Conservation (phyloP, 2,113 vertebrate genomes). For the Poeciliopsis retropinna region DNA sequence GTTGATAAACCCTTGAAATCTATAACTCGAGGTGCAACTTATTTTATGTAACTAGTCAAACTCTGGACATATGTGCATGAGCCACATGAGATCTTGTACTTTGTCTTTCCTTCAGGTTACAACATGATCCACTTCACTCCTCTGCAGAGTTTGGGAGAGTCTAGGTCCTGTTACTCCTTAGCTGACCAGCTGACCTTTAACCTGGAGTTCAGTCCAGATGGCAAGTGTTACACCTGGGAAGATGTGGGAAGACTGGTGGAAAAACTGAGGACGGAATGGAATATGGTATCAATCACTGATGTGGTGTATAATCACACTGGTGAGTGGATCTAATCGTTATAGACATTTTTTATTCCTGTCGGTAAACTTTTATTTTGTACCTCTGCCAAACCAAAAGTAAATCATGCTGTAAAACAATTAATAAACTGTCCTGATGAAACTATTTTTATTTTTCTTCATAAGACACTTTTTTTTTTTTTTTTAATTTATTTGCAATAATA, state of each 20-base stretch:
- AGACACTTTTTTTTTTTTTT: too few relatives aligned
- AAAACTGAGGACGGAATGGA: slow-evolving; percentile 66
- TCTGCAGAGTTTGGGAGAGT: slow-evolving; percentile 73
- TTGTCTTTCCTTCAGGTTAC: slow-evolving; percentile 49
- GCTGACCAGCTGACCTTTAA: slow-evolving; percentile 70
- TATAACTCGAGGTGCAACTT: too few relatives aligned
- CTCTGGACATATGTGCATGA: background rate
- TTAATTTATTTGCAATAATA: too few relatives aligned
- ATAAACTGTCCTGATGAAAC: too few relatives aligned
- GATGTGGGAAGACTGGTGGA: slow-evolving; percentile 64
- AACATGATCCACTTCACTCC: slow-evolving; percentile 74
- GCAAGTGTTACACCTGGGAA: slow-evolving; percentile 53
- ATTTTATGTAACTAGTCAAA: background rate
- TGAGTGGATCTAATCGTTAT: slow-evolving; percentile 14
- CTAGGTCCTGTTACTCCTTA: slow-evolving; percentile 74
- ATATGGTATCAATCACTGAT: slow-evolving; percentile 72
- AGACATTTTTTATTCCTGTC: too few relatives aligned
- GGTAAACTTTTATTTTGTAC: too few relatives aligned
- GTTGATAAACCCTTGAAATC: too few relatives aligned
- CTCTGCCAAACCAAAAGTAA: too few relatives aligned
- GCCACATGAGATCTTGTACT: too few relatives aligned
- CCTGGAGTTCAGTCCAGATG: slow-evolving; percentile 63
- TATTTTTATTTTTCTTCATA: too few relatives aligned
- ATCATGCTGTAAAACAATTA: too few relatives aligned
- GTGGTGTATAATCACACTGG: slow-evolving; percentile 78